Evolutionary conservation across 2,113 vertebrate genomes (phyloP).

Genomic region (Falco punctatus): DNA sequence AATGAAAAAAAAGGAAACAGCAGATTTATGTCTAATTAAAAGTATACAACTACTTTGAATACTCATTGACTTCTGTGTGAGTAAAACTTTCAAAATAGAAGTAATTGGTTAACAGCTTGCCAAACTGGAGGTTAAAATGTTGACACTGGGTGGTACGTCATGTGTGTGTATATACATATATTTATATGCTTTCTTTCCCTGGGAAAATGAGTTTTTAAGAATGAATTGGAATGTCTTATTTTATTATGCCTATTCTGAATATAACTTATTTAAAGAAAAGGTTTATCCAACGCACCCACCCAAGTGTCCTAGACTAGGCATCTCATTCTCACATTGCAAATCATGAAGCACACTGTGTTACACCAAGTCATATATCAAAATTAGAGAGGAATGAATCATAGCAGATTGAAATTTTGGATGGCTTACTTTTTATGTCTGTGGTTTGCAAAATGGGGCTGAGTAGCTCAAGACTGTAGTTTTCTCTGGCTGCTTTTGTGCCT

Average conservation of each 20-base stretch:
- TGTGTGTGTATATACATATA: neutral
- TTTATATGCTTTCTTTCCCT: neutral
- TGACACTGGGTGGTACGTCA: accelerated
- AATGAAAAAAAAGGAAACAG: neutral
- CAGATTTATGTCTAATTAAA: neutral
- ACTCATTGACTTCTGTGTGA: neutral
- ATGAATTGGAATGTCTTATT: neutral
- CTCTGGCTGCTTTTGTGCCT: neutral
- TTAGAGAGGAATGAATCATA: conserved; percentile 7
- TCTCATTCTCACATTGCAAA: neutral
- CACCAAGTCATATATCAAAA: neutral
- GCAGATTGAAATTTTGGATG: neutral
- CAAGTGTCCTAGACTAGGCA: neutral
- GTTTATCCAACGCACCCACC: neutral
- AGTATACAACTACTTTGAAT: neutral
- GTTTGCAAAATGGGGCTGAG: neutral
- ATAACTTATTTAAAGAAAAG: neutral
- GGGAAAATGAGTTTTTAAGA: neutral
- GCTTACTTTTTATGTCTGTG: neutral
- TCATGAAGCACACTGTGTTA: neutral
- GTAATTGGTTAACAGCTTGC: neutral
- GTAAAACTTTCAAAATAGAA: neutral
- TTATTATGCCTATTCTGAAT: neutral
- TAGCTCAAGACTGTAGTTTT: neutral
- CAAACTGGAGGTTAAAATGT: neutral